Base-by-base conservation (phyloP, 1,140 invertebrate species). In the Hestina assimilis region DNA sequence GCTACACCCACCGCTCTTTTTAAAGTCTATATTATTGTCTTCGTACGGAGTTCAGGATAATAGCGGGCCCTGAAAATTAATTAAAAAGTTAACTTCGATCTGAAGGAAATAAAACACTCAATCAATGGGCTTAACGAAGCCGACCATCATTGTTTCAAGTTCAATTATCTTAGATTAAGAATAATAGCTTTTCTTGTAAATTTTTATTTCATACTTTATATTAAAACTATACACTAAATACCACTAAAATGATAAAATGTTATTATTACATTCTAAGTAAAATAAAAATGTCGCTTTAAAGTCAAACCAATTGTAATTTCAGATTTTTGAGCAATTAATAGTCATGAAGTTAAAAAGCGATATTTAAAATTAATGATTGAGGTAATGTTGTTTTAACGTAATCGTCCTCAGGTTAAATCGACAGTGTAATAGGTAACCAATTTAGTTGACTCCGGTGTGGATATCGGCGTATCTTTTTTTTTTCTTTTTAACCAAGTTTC, bases 61-160 rank as follows among this genome's bases (percentile, higher is more conserved):
- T 63, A 79, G 69, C 71, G 67, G 79, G 70, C 69, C 78, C 82
- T 85, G 83, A 74, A 87, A 86, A 85, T 79, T 69, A 87, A 83
- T 75, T 77, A 62, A 43, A 70, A 38, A 43, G 60, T 83, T 77
- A 64, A 55, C 57, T 55, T 59, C 21, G 12, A 23, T 14, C n/a
- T 19, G 15, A 11, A 21, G 11, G 19, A 24, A 41, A 19, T 54
- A 29, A 42, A 43, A 42, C 26, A 58, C 38, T 50, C 23, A 23
- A 33, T 43, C 24, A 52, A 51, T 31, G n/a, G n/a, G n/a, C n/a
- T n/a, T n/a, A n/a, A n/a, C 26, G 28, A 29, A 19, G 14, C 26
- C 45, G 33, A 38, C 33, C 5, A 38, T 38, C 12, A n/a, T n/a
- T n/a, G 14, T 35, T 35, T 28, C n/a, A 28, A 28, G 8, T 28